Conservation (phyloP, 2,888 invertebrate species). For the Hypomecis punctinalis region DNA sequence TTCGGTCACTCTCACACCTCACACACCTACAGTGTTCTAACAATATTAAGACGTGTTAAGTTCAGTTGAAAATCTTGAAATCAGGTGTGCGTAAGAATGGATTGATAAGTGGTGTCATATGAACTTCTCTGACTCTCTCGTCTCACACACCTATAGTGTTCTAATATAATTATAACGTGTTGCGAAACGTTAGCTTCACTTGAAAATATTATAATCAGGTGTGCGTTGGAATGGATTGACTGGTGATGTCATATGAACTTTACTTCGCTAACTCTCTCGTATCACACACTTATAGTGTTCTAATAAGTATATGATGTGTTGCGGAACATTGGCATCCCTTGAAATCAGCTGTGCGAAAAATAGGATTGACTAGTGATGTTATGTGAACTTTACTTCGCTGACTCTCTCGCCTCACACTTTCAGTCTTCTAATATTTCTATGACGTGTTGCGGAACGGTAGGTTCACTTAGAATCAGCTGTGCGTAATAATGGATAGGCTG, state of each 20-base stretch:
- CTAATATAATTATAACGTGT: not conserved
- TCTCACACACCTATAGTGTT: slow-evolving; percentile 6
- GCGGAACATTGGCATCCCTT: not conserved
- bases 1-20: not conserved
- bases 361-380: not conserved
- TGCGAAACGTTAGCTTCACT: slow-evolving; percentile 3
- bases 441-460: no score
- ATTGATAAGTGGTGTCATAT: no score
- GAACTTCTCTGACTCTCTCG: not conserved
- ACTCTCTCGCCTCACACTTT: no score
- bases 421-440: no score
- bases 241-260: no score
- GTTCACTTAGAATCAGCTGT: not conserved
- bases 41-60: not conserved
- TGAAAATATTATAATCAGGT: not conserved
- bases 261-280: not conserved
- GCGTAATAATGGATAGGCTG: not conserved
- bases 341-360: not conserved
- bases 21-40: not conserved
- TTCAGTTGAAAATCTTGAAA: not conserved
- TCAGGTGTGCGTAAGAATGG: not conserved
- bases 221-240: not conserved
- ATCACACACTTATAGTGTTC: slow-evolving; percentile 3
- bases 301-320: not conserved
- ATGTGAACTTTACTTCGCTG: no score